Percentiles rank a stretch among this genome's conserved stretches.
Conservation (phyloP, 2,888 invertebrate species). For the Podabrus alpinus region DNA sequence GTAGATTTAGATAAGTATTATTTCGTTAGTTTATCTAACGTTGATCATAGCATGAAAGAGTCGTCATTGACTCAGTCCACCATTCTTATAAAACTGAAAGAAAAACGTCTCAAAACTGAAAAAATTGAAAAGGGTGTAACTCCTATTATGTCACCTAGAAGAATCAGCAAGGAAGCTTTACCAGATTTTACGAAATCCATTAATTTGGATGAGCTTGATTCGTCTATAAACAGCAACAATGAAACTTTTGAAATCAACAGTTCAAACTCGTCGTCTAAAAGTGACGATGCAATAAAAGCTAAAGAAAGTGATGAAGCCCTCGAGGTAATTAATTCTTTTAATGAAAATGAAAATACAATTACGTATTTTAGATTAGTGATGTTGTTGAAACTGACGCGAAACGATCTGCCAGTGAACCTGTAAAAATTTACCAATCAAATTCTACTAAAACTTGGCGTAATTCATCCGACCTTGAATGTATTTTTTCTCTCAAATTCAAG, state of each 20-base stretch:
- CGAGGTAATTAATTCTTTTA: background rate
- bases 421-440: conserved; percentile 57
- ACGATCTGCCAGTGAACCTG: conserved; percentile 46
- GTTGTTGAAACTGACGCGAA: conserved; percentile 32
- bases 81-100: conserved; percentile 2
- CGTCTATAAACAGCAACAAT: background rate
- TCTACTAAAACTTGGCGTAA: conserved; percentile 63
- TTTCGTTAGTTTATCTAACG: conserved; percentile 37
- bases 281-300: background rate
- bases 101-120: conserved; percentile 1
- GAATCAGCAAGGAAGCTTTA: background rate
- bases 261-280: background rate
- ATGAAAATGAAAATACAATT: background rate
- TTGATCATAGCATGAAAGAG: conserved; percentile 24
- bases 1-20: conserved; percentile 42
- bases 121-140: conserved; percentile 9
- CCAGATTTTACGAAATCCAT: background rate
- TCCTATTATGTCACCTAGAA: conserved; percentile 26
- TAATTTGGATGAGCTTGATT: conserved; percentile 6
- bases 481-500: conserved; percentile 52
- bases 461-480: conserved; percentile 64
- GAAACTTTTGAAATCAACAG: background rate
- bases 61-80: background rate
- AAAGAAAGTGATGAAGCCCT: background rate
- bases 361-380: background rate